Evolutionary conservation across 2,113 vertebrate species (phyloP).

Genomic region (Vidua macroura): DNA sequence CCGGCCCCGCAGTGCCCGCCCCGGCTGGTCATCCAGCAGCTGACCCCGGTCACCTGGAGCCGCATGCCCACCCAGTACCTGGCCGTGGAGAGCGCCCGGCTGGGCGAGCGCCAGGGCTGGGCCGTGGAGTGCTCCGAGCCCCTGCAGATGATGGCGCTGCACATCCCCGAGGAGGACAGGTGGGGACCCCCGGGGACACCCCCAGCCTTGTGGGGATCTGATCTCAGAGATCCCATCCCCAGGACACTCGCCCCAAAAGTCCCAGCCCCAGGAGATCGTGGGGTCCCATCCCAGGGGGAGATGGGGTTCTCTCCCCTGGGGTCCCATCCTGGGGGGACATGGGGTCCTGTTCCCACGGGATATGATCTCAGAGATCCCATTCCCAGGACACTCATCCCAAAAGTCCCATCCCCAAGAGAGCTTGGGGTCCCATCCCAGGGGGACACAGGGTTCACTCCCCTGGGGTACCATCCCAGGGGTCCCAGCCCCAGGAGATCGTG

Average conservation of each 20-base stretch:
- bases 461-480: no score
- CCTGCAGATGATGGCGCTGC: slow-evolving; percentile 93
- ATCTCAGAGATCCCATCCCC: not conserved
- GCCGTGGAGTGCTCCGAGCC: slow-evolving; percentile 85
- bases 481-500: no score
- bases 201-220: not conserved
- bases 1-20: slow-evolving; percentile 90
- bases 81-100: slow-evolving; percentile 73
- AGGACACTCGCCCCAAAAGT: no score
- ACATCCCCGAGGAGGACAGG: slow-evolving; percentile 97
- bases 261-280: no score
- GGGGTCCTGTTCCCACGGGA: no score
- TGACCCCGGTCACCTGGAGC: slow-evolving; percentile 92
- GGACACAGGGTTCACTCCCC: no score
- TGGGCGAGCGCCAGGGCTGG: slow-evolving; percentile 89
- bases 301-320: not conserved
- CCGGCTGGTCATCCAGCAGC: slow-evolving; percentile 82
- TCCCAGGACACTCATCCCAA: no score
- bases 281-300: no score
- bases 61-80: slow-evolving; percentile 90
- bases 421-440: no score
- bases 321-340: no score
- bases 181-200: not conserved
- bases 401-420: no score
- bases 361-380: no score